Evolutionary conservation across 2,797 vertebrate genomes (phyloP), one percentile per base, ranked within the genome.

Genomic region (Hypotaenidia philippensis): DNA sequence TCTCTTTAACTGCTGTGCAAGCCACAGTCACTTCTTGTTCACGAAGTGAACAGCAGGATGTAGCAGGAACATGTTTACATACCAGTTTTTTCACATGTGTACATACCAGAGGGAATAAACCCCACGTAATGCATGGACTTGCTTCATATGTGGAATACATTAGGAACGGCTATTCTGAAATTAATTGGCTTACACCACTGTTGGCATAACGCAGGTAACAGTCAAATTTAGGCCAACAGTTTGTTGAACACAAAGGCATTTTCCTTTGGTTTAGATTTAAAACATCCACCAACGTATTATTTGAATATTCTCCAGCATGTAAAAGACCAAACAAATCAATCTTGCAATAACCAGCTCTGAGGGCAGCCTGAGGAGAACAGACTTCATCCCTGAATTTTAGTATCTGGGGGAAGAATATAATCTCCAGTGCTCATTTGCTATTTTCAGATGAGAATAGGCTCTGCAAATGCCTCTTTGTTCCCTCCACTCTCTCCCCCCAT

Each of bases 81-180:
- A 44, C 18, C 41, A 1, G 5, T 45, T 81, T 89, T 59, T 45
- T 53, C 47, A 29, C 72, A 32, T 38, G 4, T 45, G 11, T 57
- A 20, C 5, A 3, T 53, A 57, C 7, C 40, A 61, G 14, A 15
- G 68, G 41, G 56, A 88, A 83, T 68, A 49, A 72, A 63, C 23
- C 0, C 2, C 3, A 22, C 18, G 7, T 9, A 55, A 75, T 27
- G n/a, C 1, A 3, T 0, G 0, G 26, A 31, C 25, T 81, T 47
- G 20, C 29, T 89, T 93, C 4, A 1, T 82, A 21, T 1, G 2
- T 71, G 55, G 41, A 75, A 66, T 78, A 52, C 74, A 68, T 90
- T 44, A 47, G n/a, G n/a, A 87, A 40, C 78, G 21, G 61, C 52
- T 89, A 5, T 79, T 88, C 66, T 34, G 26, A 82, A 87, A 76